Evolutionary conservation across 2,888 invertebrate species (phyloP), one percentile per base, ranked within the genome.

Genomic region (Matsumyia berberina): DNA sequence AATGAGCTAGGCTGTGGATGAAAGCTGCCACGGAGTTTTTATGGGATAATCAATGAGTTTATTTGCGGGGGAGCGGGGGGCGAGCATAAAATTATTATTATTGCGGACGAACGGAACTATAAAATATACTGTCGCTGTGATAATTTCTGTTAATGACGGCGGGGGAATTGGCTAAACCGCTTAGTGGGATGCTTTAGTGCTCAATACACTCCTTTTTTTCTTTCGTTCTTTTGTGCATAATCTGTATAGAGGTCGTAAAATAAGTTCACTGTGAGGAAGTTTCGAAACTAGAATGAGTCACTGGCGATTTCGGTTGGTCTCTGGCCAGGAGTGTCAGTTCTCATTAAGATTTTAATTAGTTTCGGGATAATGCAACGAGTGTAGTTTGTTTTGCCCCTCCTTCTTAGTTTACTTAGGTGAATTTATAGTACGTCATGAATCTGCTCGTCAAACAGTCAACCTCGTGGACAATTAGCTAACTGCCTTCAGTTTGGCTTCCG

Each of bases 11-110:
- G 24, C 12, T 33, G 15, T 11, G 24, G 9, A n/a, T 24, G 15
- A 11, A n/a, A 33, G 1, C 24, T 37, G 35, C 29, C 29, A 4
- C 12, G 24, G 37, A 7, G 12, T 31, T 42, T 79, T 73, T 67
- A 79, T 79, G 44, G 35, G 42, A 44, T 69, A 78, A 83, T 83
- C 78, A 79, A 83, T 83, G 83, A 58, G 73, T 42, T 78, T 73
- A 62, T 51, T 49, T n/a, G n/a, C n/a, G 46, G 29, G 6, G 24
- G 24, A 24, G n/a, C n/a, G 24, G 24, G 4, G 24, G 5, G 19
- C 24, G n/a, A 12, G 37, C 46, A 73, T 73, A 73, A 57, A 78
- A 73, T 78, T 73, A 78, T 73, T 62, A 72, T 57, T 70, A 53
- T 76, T 64, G 49, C 35, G 37, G 24, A 33, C 60, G 35, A 24